Conservation (phyloP, 1,140 invertebrate species). For the Drosophila seguyi region DNA sequence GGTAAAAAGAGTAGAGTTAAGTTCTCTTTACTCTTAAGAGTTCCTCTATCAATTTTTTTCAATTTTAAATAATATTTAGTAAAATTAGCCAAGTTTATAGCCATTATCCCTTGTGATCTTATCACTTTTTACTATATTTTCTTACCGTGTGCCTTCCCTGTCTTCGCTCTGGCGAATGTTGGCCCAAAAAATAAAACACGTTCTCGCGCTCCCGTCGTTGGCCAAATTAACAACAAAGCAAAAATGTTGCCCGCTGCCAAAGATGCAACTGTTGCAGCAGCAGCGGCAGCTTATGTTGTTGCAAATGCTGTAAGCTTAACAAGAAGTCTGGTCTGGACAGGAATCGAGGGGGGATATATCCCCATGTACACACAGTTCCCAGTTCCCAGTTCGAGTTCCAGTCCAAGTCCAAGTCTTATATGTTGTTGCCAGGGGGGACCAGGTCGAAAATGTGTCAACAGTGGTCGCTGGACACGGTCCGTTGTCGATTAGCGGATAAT, state of each 20-base stretch:
- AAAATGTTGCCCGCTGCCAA: slow-evolving; percentile 54
- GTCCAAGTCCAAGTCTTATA: slow-evolving; percentile 2
- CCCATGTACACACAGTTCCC: neutral
- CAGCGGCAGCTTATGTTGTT: slow-evolving; percentile 27
- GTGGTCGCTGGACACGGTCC: slow-evolving; percentile 25
- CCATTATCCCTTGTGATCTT: too few relatives aligned
- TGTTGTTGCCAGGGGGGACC: slow-evolving; percentile 18
- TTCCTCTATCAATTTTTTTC: too few relatives aligned
- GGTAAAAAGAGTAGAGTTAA: too few relatives aligned
- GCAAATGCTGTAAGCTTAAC: slow-evolving; percentile 47
- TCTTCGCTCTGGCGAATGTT: slow-evolving; percentile 8
- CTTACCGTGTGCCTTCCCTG: slow-evolving; percentile 25
- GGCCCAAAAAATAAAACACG: slow-evolving; percentile 48
- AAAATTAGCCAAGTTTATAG: too few relatives aligned
- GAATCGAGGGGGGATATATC: neutral
- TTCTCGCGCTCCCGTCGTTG: slow-evolving; percentile 59
- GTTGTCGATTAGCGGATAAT: slow-evolving; percentile 17
- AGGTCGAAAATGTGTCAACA: slow-evolving; percentile 56
- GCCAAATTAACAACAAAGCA: slow-evolving; percentile 51
- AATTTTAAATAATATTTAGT: too few relatives aligned
- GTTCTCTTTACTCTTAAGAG: too few relatives aligned
- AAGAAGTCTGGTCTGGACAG: slow-evolving; percentile 10
- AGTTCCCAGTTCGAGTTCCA: slow-evolving; percentile 5
- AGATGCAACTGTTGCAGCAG: slow-evolving; percentile 53
- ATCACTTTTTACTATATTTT: neutral